Evolutionary conservation across 2,888 invertebrate species (phyloP).

Genomic region (Tetragonisca angustula): DNA sequence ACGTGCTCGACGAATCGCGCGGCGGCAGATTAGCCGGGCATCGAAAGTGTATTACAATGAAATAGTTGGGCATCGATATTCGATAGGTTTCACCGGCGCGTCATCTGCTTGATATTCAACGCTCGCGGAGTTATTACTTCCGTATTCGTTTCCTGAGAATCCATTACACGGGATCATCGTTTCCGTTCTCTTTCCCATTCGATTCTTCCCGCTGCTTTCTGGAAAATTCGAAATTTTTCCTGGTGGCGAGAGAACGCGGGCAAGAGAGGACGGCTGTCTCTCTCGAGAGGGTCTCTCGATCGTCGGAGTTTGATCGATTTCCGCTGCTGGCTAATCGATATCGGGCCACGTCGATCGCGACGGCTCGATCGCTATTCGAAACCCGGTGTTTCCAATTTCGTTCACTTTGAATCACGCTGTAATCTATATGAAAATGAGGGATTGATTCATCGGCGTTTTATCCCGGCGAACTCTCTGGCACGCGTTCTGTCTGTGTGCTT

Average conservation of each 20-base stretch:
- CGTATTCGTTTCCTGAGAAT: background rate
- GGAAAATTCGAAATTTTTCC: background rate
- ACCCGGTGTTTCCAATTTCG: background rate
- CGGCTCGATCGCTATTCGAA: background rate
- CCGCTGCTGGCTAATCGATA: background rate
- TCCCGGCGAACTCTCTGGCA: background rate
- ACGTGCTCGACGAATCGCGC: background rate
- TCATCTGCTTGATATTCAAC: conserved; percentile 30
- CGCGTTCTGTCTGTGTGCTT: background rate
- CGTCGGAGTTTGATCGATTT: background rate
- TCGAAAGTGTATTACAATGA: background rate
- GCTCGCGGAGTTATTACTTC: conserved; percentile 24
- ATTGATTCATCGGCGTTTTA: background rate
- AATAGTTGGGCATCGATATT: conserved; percentile 4
- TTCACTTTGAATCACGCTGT: background rate
- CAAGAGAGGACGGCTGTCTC: too few species aligned
- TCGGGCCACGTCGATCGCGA: background rate
- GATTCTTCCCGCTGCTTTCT: background rate
- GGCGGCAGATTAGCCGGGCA: background rate
- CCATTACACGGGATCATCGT: background rate
- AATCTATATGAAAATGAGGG: background rate
- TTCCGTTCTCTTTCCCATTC: background rate
- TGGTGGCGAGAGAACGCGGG: too few species aligned
- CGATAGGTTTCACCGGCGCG: conserved; percentile 5
- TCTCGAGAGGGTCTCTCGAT: background rate